A percentile compares a stretch with the other conserved stretches of the same genome.
Evolutionary conservation across 2,113 vertebrate genomes (phyloP).

Genomic region (Myrmecobius fasciatus): DNA sequence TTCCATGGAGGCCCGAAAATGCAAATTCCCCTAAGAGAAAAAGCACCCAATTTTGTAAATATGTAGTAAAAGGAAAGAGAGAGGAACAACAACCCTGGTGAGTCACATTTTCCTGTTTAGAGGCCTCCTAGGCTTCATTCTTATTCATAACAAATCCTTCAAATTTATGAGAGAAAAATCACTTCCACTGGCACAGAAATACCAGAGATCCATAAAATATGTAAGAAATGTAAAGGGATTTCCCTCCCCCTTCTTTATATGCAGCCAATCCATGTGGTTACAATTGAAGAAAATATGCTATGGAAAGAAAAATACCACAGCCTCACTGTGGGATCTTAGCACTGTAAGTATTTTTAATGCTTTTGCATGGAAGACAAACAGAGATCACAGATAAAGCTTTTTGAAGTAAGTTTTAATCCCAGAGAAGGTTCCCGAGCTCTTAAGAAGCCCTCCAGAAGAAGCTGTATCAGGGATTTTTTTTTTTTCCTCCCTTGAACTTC

Average conservation of each 20-base stretch:
- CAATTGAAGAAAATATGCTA: constrained; percentile 11
- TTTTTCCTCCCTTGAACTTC: constrained; percentile 57
- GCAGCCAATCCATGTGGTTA: not conserved
- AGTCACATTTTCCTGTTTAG: constrained; percentile 63
- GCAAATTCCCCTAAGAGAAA: constrained; percentile 64
- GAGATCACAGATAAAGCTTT: constrained; percentile 28
- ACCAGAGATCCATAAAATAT: constrained; percentile 42
- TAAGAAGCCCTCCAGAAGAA: constrained; percentile 45
- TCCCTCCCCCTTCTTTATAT: constrained; percentile 34
- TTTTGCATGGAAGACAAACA: not conserved
- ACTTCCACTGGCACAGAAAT: constrained; percentile 22
- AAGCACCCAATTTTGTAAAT: constrained; percentile 68
- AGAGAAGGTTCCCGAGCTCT: constrained; percentile 60
- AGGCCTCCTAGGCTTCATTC: constrained; percentile 52
- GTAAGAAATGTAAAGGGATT: constrained; percentile 52
- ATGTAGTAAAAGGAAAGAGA: constrained; percentile 68
- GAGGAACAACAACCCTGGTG: constrained; percentile 60
- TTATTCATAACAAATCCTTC: constrained; percentile 69
- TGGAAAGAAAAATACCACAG: not conserved
- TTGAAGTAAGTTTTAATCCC: constrained; percentile 62
- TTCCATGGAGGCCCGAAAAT: constrained; percentile 67
- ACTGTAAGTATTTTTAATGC: constrained; percentile 39
- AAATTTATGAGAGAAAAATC: not conserved
- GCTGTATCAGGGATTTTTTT: constrained; percentile 51
- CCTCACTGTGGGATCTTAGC: constrained; percentile 40